Percentiles rank a stretch among this genome's conserved stretches.
phyloP scores from a whole-genome alignment of 2,888 invertebrate species.

The Drosophila maculinotata region DNA sequence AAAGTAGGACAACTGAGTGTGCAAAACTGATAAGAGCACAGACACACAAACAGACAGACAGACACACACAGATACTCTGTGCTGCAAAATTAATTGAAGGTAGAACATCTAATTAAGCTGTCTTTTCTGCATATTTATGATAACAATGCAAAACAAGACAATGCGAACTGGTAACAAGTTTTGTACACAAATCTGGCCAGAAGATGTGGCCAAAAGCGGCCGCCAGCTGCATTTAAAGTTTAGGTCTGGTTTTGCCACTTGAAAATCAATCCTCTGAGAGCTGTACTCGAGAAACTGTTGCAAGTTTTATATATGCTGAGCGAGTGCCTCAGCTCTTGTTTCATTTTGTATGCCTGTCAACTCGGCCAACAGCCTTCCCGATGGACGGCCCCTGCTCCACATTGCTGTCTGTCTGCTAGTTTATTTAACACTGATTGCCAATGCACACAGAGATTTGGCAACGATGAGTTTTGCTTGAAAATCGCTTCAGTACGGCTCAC shows the following conservation, averaged over 20 bases:
- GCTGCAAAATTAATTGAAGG: slow-evolving; percentile 47
- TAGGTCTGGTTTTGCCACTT: slow-evolving; percentile 32
- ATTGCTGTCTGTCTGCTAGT: slow-evolving; percentile 52
- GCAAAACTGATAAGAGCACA: slow-evolving; percentile 30
- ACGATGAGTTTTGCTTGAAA: slow-evolving; percentile 43
- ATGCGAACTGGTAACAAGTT: slow-evolving; percentile 21
- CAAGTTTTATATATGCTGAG: slow-evolving; percentile 61
- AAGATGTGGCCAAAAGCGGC: slow-evolving; percentile 25
- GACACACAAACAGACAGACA: background rate
- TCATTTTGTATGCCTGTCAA: slow-evolving; percentile 67
- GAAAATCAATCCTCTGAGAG: slow-evolving; percentile 56
- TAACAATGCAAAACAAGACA: slow-evolving; percentile 23
- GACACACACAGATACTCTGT: background rate
- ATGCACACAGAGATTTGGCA: slow-evolving; percentile 71
- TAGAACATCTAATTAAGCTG: slow-evolving; percentile 23
- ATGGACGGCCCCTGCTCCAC: background rate
- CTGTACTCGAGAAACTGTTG: slow-evolving; percentile 40
- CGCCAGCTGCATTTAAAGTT: slow-evolving; percentile 8
- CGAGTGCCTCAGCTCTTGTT: slow-evolving; percentile 32
- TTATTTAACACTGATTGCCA: slow-evolving; percentile 77
- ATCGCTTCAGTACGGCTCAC: slow-evolving; percentile 20
- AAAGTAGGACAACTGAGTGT: slow-evolving; percentile 8
- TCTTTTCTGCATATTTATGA: slow-evolving; percentile 40
- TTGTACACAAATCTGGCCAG: slow-evolving; percentile 18
- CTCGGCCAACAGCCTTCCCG: slow-evolving; percentile 8